Conservation (phyloP, 2,113 vertebrate genomes). For the Paralichthys olivaceus region DNA sequence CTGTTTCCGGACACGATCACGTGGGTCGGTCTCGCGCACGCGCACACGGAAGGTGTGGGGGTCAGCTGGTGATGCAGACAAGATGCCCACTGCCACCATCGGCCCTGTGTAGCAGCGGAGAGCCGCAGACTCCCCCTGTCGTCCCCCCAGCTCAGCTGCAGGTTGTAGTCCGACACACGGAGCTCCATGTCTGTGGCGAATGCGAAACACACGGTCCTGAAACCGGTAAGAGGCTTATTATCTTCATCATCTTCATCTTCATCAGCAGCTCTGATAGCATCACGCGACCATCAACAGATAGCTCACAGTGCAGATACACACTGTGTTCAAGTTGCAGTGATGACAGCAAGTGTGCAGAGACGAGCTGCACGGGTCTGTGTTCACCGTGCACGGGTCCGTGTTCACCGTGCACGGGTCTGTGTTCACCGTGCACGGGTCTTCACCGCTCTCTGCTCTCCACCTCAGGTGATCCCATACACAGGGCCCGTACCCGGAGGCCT, state of each 20-base stretch:
- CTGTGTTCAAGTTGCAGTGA: background rate
- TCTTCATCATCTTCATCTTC: background rate
- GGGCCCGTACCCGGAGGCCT: conserved; percentile 88
- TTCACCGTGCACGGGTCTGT: background rate
- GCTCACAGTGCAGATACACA: background rate
- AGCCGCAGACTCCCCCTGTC: background rate
- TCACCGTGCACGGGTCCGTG: no score
- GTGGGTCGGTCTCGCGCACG: conserved; percentile 39
- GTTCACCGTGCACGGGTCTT: background rate
- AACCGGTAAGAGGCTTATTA: conserved; percentile 78
- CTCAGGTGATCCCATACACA: conserved; percentile 88
- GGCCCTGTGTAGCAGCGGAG: conserved; percentile 19
- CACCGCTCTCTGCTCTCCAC: conserved; percentile 11
- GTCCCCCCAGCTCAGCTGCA: conserved; percentile 33
- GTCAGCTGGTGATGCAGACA: conserved; percentile 33
- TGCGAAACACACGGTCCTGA: conserved; percentile 81
- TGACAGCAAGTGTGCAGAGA: background rate
- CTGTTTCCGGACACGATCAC: conserved; percentile 26
- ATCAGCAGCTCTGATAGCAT: background rate
- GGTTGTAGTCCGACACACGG: conserved; percentile 35
- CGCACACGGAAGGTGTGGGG: background rate
- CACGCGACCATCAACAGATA: background rate
- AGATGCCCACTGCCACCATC: conserved; percentile 38
- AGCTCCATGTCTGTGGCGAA: conserved; percentile 83
- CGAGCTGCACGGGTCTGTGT: no score